Percentiles rank a stretch among this genome's conserved stretches.
These are phyloP conservation scores for Protobothrops flavoviridis DNA, from an alignment of 2,113 vertebrate genomes.

Conservation along the genomic window DNA sequence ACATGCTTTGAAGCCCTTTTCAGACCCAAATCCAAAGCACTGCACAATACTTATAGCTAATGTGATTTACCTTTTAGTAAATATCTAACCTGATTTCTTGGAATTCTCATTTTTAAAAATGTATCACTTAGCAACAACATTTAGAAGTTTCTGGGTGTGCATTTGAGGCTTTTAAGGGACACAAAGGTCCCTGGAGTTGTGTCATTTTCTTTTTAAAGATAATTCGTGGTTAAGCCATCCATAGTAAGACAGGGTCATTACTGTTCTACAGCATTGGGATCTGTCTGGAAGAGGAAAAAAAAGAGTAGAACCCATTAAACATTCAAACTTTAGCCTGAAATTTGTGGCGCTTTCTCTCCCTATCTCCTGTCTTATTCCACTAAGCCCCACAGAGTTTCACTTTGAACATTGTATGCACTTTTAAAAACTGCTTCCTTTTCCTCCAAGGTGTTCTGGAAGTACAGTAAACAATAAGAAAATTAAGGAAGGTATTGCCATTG, in stretches of 20 bases:
- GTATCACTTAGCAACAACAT: neutral
- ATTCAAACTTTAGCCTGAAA: neutral
- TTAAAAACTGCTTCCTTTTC: neutral
- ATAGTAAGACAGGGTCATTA: neutral
- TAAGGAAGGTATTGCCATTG: constrained; percentile 1
- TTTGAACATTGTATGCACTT: neutral
- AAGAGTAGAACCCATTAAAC: neutral
- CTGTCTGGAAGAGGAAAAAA: too few species aligned
- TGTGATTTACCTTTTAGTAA: neutral
- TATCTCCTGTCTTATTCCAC: neutral
- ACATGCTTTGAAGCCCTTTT: neutral
- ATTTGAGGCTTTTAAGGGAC: neutral
- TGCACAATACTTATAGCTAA: neutral
- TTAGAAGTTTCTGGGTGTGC: neutral
- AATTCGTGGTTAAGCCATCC: neutral
- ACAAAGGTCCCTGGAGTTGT: neutral
- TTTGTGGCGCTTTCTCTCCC: neutral
- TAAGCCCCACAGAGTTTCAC: accelerated
- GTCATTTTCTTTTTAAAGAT: neutral
- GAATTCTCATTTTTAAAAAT: neutral
- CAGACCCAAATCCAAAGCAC: neutral
- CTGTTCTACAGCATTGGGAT: neutral
- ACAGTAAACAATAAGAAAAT: constrained; percentile 8
- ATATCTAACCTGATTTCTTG: neutral
- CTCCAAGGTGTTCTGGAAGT: constrained; percentile 22